A percentile compares a stretch with the other conserved stretches of the same genome.
Evolutionary conservation across 2,797 vertebrate genomes (phyloP).

Genomic region (Brotogeris chrysoptera): DNA sequence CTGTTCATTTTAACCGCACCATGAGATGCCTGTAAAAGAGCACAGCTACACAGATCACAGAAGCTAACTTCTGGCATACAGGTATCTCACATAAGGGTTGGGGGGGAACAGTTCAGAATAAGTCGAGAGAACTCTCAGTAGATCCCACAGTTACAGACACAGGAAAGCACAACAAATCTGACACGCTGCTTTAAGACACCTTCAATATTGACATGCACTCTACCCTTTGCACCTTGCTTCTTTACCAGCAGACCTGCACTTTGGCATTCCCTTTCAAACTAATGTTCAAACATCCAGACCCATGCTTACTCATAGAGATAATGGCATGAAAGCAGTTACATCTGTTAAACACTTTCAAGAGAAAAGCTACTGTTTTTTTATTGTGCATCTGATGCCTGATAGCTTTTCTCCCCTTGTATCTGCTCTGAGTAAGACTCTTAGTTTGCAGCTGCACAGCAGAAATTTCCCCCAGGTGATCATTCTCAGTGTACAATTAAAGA

Average conservation of each 20-base stretch:
- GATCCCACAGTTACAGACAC: background rate
- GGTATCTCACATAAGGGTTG: background rate
- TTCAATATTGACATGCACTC: background rate
- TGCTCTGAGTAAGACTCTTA: background rate
- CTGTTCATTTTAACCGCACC: background rate
- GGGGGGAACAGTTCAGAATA: background rate
- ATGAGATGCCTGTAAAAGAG: background rate
- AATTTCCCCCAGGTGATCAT: background rate
- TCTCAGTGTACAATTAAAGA: background rate
- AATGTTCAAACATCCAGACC: background rate
- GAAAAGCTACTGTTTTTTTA: background rate
- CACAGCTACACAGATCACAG: background rate
- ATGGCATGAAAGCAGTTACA: background rate
- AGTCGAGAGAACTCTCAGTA: background rate
- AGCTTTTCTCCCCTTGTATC: background rate
- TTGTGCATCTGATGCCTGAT: background rate
- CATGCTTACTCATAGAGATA: background rate
- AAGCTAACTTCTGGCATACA: background rate
- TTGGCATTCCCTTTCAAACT: background rate
- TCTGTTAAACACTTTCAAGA: background rate
- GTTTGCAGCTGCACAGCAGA: background rate
- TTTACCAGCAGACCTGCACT: background rate
- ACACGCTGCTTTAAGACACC: background rate
- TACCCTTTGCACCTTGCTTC: background rate
- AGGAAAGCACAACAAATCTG: background rate